These are phyloP conservation scores for Pelobates cultripes DNA, from an alignment of 2,797 vertebrate genomes.

Conservation along the genomic window DNA sequence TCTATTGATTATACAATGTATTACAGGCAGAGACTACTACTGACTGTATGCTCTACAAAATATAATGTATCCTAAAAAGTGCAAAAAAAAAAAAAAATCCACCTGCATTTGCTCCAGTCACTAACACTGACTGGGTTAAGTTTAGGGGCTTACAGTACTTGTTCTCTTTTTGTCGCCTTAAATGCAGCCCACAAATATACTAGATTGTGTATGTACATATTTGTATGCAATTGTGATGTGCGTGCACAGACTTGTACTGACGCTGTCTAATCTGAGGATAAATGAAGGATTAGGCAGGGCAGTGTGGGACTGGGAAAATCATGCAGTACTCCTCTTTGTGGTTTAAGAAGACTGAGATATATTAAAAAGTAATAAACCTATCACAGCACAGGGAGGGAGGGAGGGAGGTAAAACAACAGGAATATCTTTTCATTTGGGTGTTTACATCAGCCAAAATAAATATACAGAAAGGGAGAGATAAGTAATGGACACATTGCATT, in stretches of 20 bases:
- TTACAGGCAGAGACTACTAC: too few relatives aligned
- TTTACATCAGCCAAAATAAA: slow-evolving; percentile 6
- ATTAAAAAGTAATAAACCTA: slow-evolving; percentile 8
- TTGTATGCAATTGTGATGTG: not conserved
- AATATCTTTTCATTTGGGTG: slow-evolving; percentile 6
- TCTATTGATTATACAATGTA: too few relatives aligned
- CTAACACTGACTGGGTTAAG: too few relatives aligned
- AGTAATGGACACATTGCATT: not conserved
- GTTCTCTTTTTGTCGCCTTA: too few relatives aligned
- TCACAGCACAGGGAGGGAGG: not conserved
- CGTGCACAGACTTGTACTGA: slow-evolving; percentile 17
- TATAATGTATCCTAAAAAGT: too few relatives aligned
- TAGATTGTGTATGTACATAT: not conserved
- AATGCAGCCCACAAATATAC: not conserved
- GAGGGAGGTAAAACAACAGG: not conserved
- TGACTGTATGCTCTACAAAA: too few relatives aligned
- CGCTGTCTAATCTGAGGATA: slow-evolving; percentile 25
- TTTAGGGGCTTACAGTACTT: too few relatives aligned
- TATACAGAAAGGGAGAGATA: slow-evolving; percentile 1
- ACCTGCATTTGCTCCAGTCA: too few relatives aligned
- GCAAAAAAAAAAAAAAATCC: too few relatives aligned
- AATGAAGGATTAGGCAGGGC: slow-evolving; percentile 21
- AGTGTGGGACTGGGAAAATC: slow-evolving; percentile 8
- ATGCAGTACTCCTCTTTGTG: slow-evolving; percentile 10
- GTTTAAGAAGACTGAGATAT: not conserved